Percentiles rank a stretch among this genome's conserved stretches.
Conservation (phyloP, 2,113 vertebrate species). For the Cynocephalus volans region DNA sequence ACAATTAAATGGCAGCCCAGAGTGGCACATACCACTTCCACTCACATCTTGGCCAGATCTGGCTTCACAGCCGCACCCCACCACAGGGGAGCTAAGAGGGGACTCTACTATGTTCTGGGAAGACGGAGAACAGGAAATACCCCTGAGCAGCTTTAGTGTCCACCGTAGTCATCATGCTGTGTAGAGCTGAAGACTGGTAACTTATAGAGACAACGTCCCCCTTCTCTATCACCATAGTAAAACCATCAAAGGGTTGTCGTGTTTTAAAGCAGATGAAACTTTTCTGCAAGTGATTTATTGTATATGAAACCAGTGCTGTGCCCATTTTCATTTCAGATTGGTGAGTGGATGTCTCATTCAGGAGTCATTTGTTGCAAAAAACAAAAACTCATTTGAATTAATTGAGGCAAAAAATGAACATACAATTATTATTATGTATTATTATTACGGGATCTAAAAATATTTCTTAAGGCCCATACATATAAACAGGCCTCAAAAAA, state of each 20-base stretch:
- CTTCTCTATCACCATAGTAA: not conserved
- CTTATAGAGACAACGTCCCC: not conserved
- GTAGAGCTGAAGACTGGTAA: not conserved
- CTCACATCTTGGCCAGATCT: not conserved
- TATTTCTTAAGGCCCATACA: not conserved
- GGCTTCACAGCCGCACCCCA: not conserved
- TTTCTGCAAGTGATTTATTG: not conserved
- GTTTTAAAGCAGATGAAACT: not conserved
- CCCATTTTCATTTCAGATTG: not conserved
- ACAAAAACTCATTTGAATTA: slow-evolving; percentile 42
- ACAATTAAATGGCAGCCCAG: not conserved
- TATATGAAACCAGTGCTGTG: not conserved
- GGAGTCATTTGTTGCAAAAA: not conserved
- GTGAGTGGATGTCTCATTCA: not conserved
- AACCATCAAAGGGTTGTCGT: not conserved
- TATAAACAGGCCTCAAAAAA: not conserved
- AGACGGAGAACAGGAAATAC: not conserved
- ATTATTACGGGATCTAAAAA: not conserved
- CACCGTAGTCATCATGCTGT: not conserved
- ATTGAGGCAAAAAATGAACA: slow-evolving; percentile 6
- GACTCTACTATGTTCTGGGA: not conserved
- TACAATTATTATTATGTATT: not conserved
- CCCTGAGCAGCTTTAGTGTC: not conserved
- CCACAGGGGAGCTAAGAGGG: not conserved
- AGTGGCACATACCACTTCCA: not conserved